A percentile compares a stretch with the other conserved stretches of the same genome.
Evolutionary conservation across 64 coral and sea anemone species (phyloP).

Genomic region (Pocillopora damicornis): DNA sequence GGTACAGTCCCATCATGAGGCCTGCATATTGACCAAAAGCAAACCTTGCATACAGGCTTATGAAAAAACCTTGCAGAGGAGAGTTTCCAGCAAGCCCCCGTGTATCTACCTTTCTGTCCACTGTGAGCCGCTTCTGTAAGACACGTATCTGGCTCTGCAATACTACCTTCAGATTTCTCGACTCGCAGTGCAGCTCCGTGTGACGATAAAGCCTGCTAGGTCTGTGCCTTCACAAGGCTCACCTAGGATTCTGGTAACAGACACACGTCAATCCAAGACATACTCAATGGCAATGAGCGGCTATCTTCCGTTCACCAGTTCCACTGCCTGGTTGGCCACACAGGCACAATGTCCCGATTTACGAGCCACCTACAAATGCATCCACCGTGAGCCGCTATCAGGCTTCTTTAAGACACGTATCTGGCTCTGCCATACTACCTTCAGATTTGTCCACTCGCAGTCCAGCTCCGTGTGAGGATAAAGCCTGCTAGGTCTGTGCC

Average conservation of each 20-base stretch:
- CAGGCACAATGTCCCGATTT: too few relatives aligned
- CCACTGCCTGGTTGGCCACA: too few relatives aligned
- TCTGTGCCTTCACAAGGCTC: neutral
- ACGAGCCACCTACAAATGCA: neutral
- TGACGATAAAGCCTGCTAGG: neutral
- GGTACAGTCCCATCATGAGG: neutral
- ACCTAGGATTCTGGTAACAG: too few relatives aligned
- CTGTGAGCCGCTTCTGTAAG: slow-evolving; percentile 3
- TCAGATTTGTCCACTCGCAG: slow-evolving; percentile 1
- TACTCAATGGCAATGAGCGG: neutral
- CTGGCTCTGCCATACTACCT: neutral
- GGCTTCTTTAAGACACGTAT: slow-evolving; percentile 18
- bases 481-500: neutral
- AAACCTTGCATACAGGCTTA: slow-evolving; percentile 40
- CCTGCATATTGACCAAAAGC: slow-evolving; percentile 25
- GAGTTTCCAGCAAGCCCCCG: slow-evolving; percentile 40
- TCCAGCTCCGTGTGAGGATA: neutral
- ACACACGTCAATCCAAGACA: too few relatives aligned
- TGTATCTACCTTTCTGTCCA: slow-evolving; percentile 27
- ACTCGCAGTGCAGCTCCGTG: neutral
- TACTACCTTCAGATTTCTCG: slow-evolving; percentile 14
- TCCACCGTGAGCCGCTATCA: slow-evolving; percentile 12
- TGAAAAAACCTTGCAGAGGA: slow-evolving; percentile 23
- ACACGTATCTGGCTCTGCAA: neutral
- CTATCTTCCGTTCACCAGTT: too few relatives aligned